A percentile compares a stretch with the other conserved stretches of the same genome.
Conservation (phyloP, 2,113 vertebrate genomes). For the Carassius gibelio region DNA sequence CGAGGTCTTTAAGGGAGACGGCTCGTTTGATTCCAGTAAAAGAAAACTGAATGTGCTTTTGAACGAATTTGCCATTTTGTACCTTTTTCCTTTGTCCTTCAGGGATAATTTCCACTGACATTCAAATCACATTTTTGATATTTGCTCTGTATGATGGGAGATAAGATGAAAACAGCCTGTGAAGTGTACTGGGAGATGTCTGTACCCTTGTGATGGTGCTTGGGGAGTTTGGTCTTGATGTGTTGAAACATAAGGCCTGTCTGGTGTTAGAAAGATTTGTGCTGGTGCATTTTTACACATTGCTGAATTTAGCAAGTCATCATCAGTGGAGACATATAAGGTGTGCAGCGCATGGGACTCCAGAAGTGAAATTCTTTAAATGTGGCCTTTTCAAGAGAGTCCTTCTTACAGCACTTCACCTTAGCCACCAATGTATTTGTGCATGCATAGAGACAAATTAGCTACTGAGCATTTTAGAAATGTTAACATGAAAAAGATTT, state of each 20-base stretch:
- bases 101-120: conserved; percentile 72
- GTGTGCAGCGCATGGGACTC: background rate
- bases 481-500: background rate
- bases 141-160: conserved; percentile 82
- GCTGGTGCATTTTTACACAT: conserved; percentile 77
- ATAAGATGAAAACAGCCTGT: conserved; percentile 69
- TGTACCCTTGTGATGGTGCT: conserved; percentile 62
- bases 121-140: conserved; percentile 85
- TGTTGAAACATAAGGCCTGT: conserved; percentile 74
- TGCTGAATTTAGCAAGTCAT: conserved; percentile 26
- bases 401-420: background rate
- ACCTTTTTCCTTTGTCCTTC: conserved; percentile 73
- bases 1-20: background rate
- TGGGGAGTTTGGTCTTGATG: conserved; percentile 71
- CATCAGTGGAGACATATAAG: conserved; percentile 9
- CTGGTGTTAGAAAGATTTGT: conserved; percentile 77
- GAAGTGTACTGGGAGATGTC: conserved; percentile 66
- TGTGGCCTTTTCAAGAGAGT: background rate
- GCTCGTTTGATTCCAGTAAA: conserved; percentile 65
- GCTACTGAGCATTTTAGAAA: background rate
- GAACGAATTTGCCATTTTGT: conserved; percentile 30
- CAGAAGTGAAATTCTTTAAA: conserved; percentile 21
- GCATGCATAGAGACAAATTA: conserved; percentile 2
- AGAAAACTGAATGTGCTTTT: conserved; percentile 55
- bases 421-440: background rate